These are phyloP conservation scores for Augochlora pura DNA, from an alignment of 1,140 invertebrate genomes.

Conservation along the genomic window DNA sequence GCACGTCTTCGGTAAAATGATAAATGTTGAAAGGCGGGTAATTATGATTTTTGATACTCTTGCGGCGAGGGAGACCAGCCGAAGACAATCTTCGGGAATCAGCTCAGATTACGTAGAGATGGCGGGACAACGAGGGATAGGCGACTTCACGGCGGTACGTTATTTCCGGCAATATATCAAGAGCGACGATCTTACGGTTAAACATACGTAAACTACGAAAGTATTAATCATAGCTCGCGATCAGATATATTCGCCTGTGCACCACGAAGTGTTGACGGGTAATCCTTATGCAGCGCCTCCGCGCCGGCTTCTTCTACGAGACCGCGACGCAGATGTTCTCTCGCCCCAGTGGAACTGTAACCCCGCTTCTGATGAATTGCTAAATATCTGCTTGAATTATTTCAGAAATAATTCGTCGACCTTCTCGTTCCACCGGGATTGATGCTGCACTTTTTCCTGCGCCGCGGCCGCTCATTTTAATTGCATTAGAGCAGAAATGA, in stretches of 20 bases:
- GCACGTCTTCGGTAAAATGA: neutral
- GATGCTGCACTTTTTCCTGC: too few species aligned
- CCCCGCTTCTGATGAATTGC: neutral
- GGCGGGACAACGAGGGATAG: neutral
- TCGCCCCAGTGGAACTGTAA: constrained; percentile 21
- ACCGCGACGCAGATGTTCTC: neutral
- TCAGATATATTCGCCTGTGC: constrained; percentile 23
- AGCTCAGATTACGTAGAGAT: constrained; percentile 32
- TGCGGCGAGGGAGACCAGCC: neutral
- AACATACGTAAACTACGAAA: constrained; percentile 30
- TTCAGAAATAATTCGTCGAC: neutral
- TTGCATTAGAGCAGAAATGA: too few species aligned
- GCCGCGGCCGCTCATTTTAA: too few species aligned
- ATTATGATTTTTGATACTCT: neutral
- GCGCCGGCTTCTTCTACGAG: constrained; percentile 3
- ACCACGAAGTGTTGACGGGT: constrained; percentile 29
- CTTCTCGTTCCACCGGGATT: too few species aligned
- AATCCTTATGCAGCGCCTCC: constrained; percentile 10
- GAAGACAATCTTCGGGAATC: constrained; percentile 22
- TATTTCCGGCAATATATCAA: constrained; percentile 40
- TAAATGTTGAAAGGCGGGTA: neutral
- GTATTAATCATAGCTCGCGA: constrained; percentile 37
- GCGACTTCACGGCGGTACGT: constrained; percentile 17
- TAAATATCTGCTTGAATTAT: too few species aligned
- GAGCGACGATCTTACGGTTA: constrained; percentile 33